Conservation (phyloP, 1,140 invertebrate species). For the Polypedilum vanderplanki region DNA sequence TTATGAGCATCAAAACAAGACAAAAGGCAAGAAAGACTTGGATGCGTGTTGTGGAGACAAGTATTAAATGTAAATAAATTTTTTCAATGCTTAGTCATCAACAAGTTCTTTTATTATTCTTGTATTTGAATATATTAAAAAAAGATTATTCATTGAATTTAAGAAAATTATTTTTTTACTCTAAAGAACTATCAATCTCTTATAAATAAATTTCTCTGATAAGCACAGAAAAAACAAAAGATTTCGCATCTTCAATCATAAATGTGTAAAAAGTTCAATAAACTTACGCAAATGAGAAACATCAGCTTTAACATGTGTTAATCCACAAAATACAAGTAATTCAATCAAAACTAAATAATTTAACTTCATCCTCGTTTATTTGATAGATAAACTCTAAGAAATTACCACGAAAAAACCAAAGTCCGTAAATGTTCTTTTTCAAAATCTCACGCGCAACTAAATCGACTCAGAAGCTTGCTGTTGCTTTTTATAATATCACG, state of each 20-base stretch:
- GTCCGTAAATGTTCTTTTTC: neutral
- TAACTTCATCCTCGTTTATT: neutral
- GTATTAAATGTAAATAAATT: neutral
- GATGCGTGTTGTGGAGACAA: constrained; percentile 1
- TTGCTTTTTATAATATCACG: constrained; percentile 1
- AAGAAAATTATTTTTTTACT: neutral
- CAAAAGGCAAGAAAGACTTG: neutral
- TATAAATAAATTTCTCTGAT: neutral
- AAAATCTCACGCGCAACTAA: constrained; percentile 3
- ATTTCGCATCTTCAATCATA: neutral
- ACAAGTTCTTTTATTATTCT: neutral
- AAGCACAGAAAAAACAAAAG: neutral
- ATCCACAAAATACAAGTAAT: neutral
- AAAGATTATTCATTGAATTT: neutral
- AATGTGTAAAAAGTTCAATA: neutral
- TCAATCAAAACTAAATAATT: neutral
- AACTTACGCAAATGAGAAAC: neutral
- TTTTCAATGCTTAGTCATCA: neutral
- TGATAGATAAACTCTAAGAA: too few species aligned
- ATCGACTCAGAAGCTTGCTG: constrained; percentile 4
- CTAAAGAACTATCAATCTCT: neutral
- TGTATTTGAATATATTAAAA: too few species aligned
- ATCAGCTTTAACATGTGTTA: neutral
- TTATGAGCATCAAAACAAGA: neutral
- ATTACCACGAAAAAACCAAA: too few species aligned